Conservation (phyloP, 2,888 invertebrate species). For the Acrocyrtus sp. region DNA sequence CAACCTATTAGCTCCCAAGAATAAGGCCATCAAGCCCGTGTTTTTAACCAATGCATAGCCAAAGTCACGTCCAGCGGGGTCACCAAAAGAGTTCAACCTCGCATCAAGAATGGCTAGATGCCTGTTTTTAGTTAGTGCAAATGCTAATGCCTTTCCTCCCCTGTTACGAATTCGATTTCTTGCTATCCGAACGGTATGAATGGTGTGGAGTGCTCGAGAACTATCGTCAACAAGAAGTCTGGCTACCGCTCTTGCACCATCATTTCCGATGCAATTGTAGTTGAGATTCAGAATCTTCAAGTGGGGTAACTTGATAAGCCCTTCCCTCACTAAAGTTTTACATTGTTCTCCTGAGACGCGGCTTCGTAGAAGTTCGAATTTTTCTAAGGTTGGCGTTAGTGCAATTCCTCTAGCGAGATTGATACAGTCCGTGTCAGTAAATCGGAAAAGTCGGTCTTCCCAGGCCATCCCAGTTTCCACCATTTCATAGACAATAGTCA, state of each 20-base stretch:
- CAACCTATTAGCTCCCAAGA: constrained; percentile 57
- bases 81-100: constrained; percentile 55
- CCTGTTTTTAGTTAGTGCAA: constrained; percentile 49
- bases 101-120: constrained; percentile 54
- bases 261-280: constrained; percentile 58
- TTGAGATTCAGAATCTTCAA: constrained; percentile 59
- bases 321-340: constrained; percentile 59
- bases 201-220: constrained; percentile 49
- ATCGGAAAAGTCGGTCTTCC: constrained; percentile 57
- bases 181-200: constrained; percentile 57
- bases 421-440: constrained; percentile 59
- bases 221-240: constrained; percentile 51
- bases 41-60: constrained; percentile 59
- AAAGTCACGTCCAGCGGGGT: constrained; percentile 57
- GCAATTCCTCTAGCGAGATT: constrained; percentile 59
- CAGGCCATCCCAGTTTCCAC: constrained; percentile 59
- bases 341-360: constrained; percentile 59
- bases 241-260: constrained; percentile 59
- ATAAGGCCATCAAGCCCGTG: constrained; percentile 36
- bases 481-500: constrained; percentile 59
- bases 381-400: constrained; percentile 46
- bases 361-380: constrained; percentile 58
- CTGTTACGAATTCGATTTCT: constrained; percentile 56
- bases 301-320: constrained; percentile 58
- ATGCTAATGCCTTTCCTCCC: constrained; percentile 62